Conservation (phyloP, 2,797 vertebrate genomes). For the Syngnathus acus region DNA sequence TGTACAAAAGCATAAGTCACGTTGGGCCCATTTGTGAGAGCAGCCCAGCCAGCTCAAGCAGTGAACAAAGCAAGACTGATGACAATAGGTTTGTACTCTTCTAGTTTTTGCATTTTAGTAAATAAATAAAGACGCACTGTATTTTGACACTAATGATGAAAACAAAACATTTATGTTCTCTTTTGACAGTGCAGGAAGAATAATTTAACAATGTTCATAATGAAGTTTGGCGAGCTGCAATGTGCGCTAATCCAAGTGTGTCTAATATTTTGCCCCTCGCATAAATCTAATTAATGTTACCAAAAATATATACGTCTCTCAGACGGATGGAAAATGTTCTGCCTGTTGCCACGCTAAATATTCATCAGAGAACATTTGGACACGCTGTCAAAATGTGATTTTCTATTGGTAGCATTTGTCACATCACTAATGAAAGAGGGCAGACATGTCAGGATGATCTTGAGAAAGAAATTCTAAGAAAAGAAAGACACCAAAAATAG, state of each 20-base stretch:
- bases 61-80: conserved; percentile 74
- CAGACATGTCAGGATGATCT: background rate
- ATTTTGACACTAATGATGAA: background rate
- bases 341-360: background rate
- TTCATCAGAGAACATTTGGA: background rate
- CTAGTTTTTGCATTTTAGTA: background rate
- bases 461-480: background rate
- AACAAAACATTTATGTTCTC: background rate
- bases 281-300: background rate
- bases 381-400: background rate
- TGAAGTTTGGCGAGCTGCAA: background rate
- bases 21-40: conserved; percentile 89
- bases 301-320: background rate
- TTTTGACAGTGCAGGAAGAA: background rate
- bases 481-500: background rate
- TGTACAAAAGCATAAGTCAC: conserved; percentile 79
- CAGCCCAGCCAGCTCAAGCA: conserved; percentile 81
- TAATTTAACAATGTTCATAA: background rate
- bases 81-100: conserved; percentile 75
- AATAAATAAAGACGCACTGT: background rate
- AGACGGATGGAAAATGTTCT: background rate
- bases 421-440: background rate
- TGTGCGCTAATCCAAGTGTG: background rate
- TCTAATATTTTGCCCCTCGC: background rate
- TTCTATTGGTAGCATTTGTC: background rate